A percentile compares a stretch with the other conserved stretches of the same genome.
These are phyloP conservation scores for Micrasema longulum DNA, from an alignment of 1,140 invertebrate genomes.

Conservation along the genomic window DNA sequence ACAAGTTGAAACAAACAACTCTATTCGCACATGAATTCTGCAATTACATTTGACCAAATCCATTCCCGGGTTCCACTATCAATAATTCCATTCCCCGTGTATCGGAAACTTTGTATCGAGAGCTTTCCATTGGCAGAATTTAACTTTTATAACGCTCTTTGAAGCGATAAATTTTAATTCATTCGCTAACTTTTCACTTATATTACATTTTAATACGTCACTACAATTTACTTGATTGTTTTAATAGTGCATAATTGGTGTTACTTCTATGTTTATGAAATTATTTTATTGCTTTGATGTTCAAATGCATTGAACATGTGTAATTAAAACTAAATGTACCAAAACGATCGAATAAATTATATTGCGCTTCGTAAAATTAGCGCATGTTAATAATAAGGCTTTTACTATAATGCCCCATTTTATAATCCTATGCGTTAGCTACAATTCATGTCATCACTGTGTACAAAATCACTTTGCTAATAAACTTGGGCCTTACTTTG, in stretches of 20 bases:
- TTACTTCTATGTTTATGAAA: too few relatives aligned
- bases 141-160: background rate
- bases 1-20: slow-evolving; percentile 17
- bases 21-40: slow-evolving; percentile 37
- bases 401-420: too few relatives aligned
- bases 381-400: too few relatives aligned
- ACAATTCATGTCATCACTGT: too few relatives aligned
- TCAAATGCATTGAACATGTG: too few relatives aligned
- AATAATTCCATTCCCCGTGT: background rate
- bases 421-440: too few relatives aligned
- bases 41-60: slow-evolving; percentile 40
- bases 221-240: background rate
- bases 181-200: background rate
- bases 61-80: background rate
- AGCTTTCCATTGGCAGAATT: background rate
- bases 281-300: too few relatives aligned
- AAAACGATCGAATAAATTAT: too few relatives aligned
- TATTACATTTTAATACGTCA: background rate
- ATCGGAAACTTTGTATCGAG: background rate
- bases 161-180: background rate
- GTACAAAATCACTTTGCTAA: background rate
- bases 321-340: too few relatives aligned
- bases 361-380: too few relatives aligned
- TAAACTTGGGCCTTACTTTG: background rate
- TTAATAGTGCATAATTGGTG: background rate